Conservation (phyloP, 2,797 vertebrate species). For the Macrochelys suwanniensis region DNA sequence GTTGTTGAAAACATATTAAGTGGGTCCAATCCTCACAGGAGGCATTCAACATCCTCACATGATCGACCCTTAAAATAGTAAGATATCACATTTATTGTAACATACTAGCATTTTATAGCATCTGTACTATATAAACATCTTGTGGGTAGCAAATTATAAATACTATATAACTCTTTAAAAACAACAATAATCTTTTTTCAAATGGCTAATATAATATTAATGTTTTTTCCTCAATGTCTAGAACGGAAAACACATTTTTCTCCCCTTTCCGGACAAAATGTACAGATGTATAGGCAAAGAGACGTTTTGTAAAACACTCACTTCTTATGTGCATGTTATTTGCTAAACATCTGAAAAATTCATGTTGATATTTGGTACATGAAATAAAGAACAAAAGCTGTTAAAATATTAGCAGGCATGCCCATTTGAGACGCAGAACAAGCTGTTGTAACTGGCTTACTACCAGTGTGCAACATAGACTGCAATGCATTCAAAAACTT, state of each 20-base stretch:
- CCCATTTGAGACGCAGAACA: not conserved
- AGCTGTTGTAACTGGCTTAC: not conserved
- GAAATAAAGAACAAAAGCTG: not conserved
- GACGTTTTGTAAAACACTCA: conserved; percentile 6
- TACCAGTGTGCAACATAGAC: not conserved
- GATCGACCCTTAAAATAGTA: not conserved
- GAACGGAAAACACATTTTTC: not conserved
- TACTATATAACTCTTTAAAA: no score
- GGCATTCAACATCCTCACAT: not conserved
- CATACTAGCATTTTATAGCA: not conserved
- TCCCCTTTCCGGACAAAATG: not conserved
- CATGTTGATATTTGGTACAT: conserved; percentile 11
- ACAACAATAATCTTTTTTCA: not conserved
- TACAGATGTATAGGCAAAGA: conserved; percentile 21
- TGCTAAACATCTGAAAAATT: not conserved
- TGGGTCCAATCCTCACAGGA: not conserved
- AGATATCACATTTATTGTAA: not conserved
- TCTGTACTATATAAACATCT: not conserved
- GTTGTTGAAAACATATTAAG: not conserved
- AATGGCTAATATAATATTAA: not conserved
- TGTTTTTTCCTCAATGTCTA: not conserved
- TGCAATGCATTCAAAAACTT: not conserved
- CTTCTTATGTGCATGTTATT: not conserved
- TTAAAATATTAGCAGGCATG: not conserved
- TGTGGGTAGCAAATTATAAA: not conserved